Evolutionary conservation across 2,797 vertebrate genomes (phyloP).

Genomic region (Rhinophrynus dorsalis): DNA sequence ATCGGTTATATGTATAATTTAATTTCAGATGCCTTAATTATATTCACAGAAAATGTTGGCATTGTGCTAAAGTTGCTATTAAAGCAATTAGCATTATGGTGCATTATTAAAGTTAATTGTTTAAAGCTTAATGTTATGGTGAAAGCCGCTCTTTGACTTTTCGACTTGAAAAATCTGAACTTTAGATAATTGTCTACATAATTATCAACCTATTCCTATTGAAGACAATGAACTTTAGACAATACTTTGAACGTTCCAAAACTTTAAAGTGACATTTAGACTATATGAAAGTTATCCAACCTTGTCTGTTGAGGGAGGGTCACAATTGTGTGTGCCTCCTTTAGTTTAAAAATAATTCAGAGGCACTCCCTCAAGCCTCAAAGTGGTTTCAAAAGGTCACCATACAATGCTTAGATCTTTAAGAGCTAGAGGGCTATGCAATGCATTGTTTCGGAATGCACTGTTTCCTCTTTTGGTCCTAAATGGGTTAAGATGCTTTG

Average conservation of each 20-base stretch:
- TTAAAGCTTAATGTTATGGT: conserved; percentile 49
- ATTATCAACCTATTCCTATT: conserved; percentile 58
- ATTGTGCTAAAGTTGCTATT: conserved; percentile 48
- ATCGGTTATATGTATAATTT: conserved; percentile 40
- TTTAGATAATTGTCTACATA: conserved; percentile 60
- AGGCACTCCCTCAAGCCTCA: not conserved
- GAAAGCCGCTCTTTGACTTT: conserved; percentile 47
- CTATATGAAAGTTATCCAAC: conserved; percentile 55
- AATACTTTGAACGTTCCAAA: conserved; percentile 63
- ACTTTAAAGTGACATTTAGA: conserved; percentile 63
- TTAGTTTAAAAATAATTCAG: not conserved
- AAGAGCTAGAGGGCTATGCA: no score
- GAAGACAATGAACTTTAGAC: conserved; percentile 65
- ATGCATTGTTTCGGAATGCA: no score
- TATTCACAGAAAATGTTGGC: conserved; percentile 38
- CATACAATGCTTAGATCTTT: not conserved
- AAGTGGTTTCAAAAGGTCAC: not conserved
- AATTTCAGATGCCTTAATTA: conserved; percentile 29
- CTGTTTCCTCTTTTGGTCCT: no score
- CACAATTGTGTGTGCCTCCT: not conserved
- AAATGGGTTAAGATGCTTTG: no score
- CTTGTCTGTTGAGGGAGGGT: conserved; percentile 18
- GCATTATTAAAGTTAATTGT: conserved; percentile 48
- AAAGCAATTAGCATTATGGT: conserved; percentile 43
- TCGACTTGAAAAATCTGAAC: conserved; percentile 57